Conservation (phyloP, 2,113 vertebrate genomes). For the Uria lomvia region DNA sequence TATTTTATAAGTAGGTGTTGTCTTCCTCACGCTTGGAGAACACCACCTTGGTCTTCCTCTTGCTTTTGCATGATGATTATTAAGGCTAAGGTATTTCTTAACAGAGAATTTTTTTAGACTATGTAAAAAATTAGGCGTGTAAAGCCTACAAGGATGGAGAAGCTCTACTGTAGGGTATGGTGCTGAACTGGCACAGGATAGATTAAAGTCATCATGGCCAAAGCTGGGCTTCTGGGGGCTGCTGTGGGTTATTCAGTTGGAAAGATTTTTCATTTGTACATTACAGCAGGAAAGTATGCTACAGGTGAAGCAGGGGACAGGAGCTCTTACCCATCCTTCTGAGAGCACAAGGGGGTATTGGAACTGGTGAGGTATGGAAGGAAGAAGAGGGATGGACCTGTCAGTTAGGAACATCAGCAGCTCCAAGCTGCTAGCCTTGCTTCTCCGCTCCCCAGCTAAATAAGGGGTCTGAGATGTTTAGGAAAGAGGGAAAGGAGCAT, state of each 20-base stretch:
- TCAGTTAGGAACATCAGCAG: not conserved
- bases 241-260: not conserved
- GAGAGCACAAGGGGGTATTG: not conserved
- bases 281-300: not conserved
- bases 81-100: not conserved
- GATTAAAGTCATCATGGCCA: not conserved
- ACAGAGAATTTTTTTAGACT: not conserved
- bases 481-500: not conserved
- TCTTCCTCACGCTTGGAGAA: not conserved
- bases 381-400: not conserved
- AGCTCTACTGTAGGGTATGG: not conserved
- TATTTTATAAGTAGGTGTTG: not conserved
- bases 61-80: not conserved
- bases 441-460: not conserved
- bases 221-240: not conserved
- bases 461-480: not conserved
- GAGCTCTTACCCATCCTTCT: not conserved
- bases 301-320: not conserved
- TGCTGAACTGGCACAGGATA: not conserved
- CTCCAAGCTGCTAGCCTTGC: not conserved
- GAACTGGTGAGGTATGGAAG: not conserved
- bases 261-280: not conserved
- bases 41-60: not conserved
- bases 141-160: not conserved
- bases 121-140: not conserved